phyloP scores from a whole-genome alignment of 2,888 invertebrate species.

The Cephus nigrinus region DNA sequence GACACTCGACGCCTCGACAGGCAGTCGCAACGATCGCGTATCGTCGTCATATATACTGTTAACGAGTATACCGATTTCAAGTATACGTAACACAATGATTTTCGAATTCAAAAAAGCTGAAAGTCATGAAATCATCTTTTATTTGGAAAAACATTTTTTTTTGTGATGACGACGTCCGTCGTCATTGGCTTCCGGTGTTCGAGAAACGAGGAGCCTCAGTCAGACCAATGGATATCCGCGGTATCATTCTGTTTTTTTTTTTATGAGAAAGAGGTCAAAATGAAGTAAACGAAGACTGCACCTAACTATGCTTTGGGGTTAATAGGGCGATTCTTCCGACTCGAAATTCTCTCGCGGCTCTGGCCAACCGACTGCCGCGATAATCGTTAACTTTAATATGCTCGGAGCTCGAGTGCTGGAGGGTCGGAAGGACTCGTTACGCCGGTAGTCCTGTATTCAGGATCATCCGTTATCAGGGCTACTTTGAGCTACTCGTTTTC shows the following conservation, averaged over 20 bases:
- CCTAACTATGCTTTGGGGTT: neutral
- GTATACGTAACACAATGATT: neutral
- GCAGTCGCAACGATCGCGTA: neutral
- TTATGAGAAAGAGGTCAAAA: neutral
- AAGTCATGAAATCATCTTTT: neutral
- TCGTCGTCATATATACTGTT: neutral
- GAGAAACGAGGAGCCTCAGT: neutral
- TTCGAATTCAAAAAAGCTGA: neutral
- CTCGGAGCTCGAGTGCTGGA: neutral
- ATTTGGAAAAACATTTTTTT: neutral
- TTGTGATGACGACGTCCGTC: neutral
- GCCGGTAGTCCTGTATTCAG: neutral
- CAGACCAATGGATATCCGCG: neutral
- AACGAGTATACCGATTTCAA: neutral
- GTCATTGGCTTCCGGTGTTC: neutral
- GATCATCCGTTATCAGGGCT: neutral
- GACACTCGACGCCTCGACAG: constrained; percentile 18
- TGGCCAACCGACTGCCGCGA: neutral
- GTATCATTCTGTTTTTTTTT: neutral
- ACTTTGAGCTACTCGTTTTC: neutral
- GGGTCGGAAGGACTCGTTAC: neutral
- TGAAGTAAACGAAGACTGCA: neutral
- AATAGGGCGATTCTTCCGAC: neutral
- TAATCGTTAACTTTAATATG: neutral
- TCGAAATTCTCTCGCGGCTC: neutral